phyloP scores from a whole-genome alignment of 1,140 invertebrate species.

The Rhizoglyphus robini region DNA sequence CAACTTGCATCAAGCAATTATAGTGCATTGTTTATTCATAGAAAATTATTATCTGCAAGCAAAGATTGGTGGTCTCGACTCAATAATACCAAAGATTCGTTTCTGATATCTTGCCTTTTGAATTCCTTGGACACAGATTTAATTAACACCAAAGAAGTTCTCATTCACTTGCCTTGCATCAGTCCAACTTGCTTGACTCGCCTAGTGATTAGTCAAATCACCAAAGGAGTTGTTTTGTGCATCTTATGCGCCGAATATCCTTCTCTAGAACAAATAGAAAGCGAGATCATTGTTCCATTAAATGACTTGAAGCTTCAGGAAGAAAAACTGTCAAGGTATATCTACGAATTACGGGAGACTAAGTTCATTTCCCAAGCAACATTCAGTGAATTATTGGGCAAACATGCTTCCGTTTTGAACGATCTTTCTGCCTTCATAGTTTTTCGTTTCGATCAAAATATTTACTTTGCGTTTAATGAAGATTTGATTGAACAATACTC shows the following conservation, averaged over 20 bases:
- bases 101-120: slow-evolving; percentile 7
- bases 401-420: not conserved
- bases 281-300: slow-evolving; percentile 3
- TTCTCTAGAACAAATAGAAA: not conserved
- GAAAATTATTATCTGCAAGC: slow-evolving; percentile 15
- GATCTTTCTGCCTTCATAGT: slow-evolving; percentile 2
- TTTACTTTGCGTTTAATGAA: not conserved
- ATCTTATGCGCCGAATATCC: slow-evolving; percentile 19
- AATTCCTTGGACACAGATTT: slow-evolving; percentile 14
- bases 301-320: slow-evolving; percentile 10
- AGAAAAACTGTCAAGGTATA: slow-evolving; percentile 16
- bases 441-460: not conserved
- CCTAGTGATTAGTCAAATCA: slow-evolving; percentile 1
- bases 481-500: not conserved
- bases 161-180: slow-evolving; percentile 17
- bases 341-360: not conserved
- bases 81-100: not conserved
- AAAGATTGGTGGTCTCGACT: slow-evolving; percentile 20
- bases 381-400: not conserved
- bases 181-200: slow-evolving; percentile 8
- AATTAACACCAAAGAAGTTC: slow-evolving; percentile 4
- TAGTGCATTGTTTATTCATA: slow-evolving; percentile 10
- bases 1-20: slow-evolving; percentile 13
- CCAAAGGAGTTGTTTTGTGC: slow-evolving; percentile 8
- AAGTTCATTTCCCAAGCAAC: not conserved